phyloP scores from a whole-genome alignment of 2,797 vertebrate species.

The Peromyscus aztecus region DNA sequence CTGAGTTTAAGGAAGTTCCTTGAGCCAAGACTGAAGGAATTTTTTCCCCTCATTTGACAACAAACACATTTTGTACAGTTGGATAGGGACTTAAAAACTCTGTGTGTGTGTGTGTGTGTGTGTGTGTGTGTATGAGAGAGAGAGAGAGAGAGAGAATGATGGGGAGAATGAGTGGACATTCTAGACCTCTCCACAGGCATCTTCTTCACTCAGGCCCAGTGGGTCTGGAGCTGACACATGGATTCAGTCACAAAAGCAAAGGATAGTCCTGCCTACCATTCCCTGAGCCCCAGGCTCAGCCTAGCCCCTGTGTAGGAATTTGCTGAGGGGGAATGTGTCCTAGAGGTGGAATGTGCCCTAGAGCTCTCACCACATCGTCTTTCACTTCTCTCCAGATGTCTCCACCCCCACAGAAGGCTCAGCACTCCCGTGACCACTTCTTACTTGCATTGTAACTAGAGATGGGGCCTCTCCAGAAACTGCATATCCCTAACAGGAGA shows the following conservation, averaged over 20 bases:
- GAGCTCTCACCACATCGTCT: background rate
- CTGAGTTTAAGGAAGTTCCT: slow-evolving; percentile 63
- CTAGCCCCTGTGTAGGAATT: background rate
- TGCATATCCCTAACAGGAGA: background rate
- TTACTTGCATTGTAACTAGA: background rate
- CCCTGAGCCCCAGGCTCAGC: background rate
- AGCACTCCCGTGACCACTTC: background rate
- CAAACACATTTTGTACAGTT: slow-evolving; percentile 27
- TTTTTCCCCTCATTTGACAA: slow-evolving; percentile 44
- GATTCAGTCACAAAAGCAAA: slow-evolving; percentile 22
- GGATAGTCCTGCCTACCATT: background rate
- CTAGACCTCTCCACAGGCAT: background rate
- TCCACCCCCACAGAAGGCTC: background rate
- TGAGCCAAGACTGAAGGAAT: slow-evolving; percentile 64
- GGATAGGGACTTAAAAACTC: background rate
- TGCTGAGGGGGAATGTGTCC: background rate
- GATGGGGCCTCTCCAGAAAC: background rate
- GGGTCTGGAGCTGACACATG: background rate
- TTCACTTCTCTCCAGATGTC: background rate
- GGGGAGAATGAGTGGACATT: background rate
- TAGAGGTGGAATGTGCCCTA: background rate
- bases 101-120: background rate
- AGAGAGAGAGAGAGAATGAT: background rate
- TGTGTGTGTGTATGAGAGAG: background rate
- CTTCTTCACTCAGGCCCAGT: background rate